Base-by-base conservation (phyloP, 2,797 vertebrate genomes). In the Toxotes lorentzi region DNA sequence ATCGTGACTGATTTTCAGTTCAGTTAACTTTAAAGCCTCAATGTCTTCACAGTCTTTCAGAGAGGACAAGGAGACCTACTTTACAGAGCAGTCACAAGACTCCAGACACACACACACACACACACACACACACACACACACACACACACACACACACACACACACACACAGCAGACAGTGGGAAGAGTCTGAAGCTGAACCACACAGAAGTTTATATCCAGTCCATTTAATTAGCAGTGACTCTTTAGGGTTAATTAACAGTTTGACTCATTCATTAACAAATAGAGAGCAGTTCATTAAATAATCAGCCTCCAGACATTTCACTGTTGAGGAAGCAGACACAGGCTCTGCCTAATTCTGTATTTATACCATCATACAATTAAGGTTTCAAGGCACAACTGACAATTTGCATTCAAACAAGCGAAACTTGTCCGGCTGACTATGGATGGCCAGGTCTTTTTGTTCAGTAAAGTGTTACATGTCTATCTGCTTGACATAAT, bases 21-120 rank as follows among this genome's bases (percentile, higher is more conserved):
- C 19, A 30, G 45, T 57, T 66, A 21, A 85, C 32, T 73, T 59
- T 4, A 19, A n/a, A 45, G 27, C 17, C 32, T 45, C 21, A 73
- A 17, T 50, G 41, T 73, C 72, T 70, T 79, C 47, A 65, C 67
- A 73, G 70, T 69, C 56, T 75, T 74, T 56, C n/a, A 58, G 35
- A 19, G 68, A 89, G 86, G 83, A 91, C 91, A 86, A 76, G 68
- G 75, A 91, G 89, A 82, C 90, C 86, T 86, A 89, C 79, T 91
- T 91, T 82, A 76, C 56, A 43, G 73, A 76, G 72, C 47, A 78
- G 87, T 92, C 91, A 92, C 86, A 89, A 88, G 90, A 91, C 84
- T 48, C 9, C 1, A 48, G 12, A 34, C 54, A 7, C 51, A 21
- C 66, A 27, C 58, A 16, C 58, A 27, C 78, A 40, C 47, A 54